These are phyloP conservation scores for Cnemophilus loriae DNA, from an alignment of 2,113 vertebrate genomes.

Conservation along the genomic window DNA sequence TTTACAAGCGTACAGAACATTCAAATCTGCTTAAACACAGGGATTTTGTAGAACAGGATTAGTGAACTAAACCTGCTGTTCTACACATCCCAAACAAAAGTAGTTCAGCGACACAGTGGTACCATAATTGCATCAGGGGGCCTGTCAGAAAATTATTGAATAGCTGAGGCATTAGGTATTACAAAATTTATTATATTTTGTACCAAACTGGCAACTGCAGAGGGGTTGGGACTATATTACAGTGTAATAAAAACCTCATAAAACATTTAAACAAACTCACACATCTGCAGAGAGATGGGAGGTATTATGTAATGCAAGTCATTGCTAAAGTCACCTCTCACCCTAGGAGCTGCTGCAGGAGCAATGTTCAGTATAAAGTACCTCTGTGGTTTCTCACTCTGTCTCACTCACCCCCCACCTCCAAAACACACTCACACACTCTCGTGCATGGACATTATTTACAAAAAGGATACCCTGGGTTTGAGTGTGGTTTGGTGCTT, in stretches of 20 bases:
- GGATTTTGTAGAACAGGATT: not conserved
- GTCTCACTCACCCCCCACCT: not conserved
- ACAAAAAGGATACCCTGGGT: not conserved
- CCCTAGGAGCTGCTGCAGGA: slow-evolving; percentile 45
- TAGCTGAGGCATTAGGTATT: slow-evolving; percentile 62
- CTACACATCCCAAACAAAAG: slow-evolving; percentile 9
- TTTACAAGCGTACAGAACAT: not conserved
- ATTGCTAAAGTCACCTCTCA: slow-evolving; percentile 67
- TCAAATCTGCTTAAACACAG: not conserved
- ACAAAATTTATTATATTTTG: slow-evolving; percentile 60
- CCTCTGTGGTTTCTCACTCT: slow-evolving; percentile 58
- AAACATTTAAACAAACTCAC: slow-evolving; percentile 70
- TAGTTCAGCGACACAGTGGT: not conserved
- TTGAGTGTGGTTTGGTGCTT: not conserved
- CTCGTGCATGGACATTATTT: not conserved
- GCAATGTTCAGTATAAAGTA: slow-evolving; percentile 36
- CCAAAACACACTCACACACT: not conserved
- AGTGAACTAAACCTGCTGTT: not conserved
- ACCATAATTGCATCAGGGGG: not conserved
- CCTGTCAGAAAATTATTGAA: slow-evolving; percentile 48
- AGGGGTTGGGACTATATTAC: slow-evolving; percentile 47
- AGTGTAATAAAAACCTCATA: slow-evolving; percentile 68
- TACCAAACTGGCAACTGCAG: slow-evolving; percentile 59
- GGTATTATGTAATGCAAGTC: slow-evolving; percentile 70
- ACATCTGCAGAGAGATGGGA: slow-evolving; percentile 74